Base-by-base conservation (phyloP, 2,797 vertebrate species). In the Lycodopsis pacificus region DNA sequence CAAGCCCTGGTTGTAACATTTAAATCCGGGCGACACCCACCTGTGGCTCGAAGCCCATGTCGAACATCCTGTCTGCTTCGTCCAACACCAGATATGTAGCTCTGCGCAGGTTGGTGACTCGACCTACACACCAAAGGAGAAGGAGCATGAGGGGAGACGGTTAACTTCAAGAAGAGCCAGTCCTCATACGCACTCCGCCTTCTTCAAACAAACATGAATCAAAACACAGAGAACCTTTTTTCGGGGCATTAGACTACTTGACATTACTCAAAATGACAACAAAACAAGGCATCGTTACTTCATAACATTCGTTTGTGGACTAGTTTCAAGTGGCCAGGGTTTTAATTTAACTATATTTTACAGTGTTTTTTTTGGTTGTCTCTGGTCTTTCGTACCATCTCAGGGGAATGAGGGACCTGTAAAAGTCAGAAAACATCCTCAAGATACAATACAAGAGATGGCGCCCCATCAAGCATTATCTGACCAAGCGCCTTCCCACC, bases 1-100 rank as follows among this genome's bases (percentile, higher is more conserved):
- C 36, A 38, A 38, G 36, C 36, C 36, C 36, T 38, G 3, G 8
- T 38, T 38, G 8, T 38, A 38, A 38, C 36, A 9, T 11, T 2
- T 38, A 38, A 38, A 38, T 11, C 34, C 34, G 34, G 12, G 40
- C 12, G 42, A 44, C 44, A 67, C 88, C 88, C 87, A 99, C 98
- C 97, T 99, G 98, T 36, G 98, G 98, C 83, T 99, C 98, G 68
- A 99, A 99, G 44, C 98, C 98, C 98, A 99, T 99, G 92, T 99
- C 98, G 82, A 99, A 99, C 98, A 99, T 99, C 90, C 98, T 94
- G 94, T 99, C 98, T 48, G 98, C 98, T 94, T 99, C 98, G 82
- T 99, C 98, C 85, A 99, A 91, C 54, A 99, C 98, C 92, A 99
- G 97, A 0, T 99, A 99, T 0, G 98, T 99, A 49, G 95, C 95